These are phyloP conservation scores for Tetrapedia diversipes DNA, from an alignment of 2,888 invertebrate species.

Conservation along the genomic window DNA sequence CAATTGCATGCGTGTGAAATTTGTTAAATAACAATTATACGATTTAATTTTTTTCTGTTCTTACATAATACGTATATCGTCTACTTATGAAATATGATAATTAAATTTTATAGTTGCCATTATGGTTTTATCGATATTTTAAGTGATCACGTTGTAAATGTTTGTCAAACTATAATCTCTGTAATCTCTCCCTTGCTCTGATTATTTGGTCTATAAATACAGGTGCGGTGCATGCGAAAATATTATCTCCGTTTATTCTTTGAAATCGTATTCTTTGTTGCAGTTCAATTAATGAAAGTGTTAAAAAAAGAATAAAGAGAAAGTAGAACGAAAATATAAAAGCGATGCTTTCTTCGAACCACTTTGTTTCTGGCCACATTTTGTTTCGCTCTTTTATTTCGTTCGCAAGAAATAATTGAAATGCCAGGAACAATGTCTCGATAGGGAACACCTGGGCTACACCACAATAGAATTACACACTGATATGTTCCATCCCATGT, in stretches of 20 bases:
- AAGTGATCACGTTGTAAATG: neutral
- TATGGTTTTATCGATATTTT: neutral
- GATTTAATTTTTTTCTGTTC: neutral
- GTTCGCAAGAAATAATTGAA: conserved; percentile 8
- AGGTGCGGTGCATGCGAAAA: neutral
- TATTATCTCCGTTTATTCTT: neutral
- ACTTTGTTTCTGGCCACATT: neutral
- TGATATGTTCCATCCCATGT: conserved; percentile 41
- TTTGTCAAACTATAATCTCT: conserved; percentile 12
- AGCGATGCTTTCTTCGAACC: neutral
- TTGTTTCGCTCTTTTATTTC: neutral
- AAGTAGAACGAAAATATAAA: conserved; percentile 13
- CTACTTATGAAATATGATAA: neutral
- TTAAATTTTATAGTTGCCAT: neutral
- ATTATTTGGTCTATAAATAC: conserved; percentile 34
- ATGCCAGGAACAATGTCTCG: conserved; percentile 11
- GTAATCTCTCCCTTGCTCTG: conserved; percentile 47
- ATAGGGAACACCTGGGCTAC: conserved; percentile 8
- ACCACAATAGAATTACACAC: conserved; percentile 48
- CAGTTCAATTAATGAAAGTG: conserved; percentile 8
- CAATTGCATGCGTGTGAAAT: conserved; percentile 3
- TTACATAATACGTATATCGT: neutral
- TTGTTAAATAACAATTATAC: neutral
- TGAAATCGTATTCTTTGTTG: neutral
- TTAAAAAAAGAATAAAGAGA: conserved; percentile 16